Conservation (phyloP, 2,113 vertebrate species). For the Elaphurus davidianus region DNA sequence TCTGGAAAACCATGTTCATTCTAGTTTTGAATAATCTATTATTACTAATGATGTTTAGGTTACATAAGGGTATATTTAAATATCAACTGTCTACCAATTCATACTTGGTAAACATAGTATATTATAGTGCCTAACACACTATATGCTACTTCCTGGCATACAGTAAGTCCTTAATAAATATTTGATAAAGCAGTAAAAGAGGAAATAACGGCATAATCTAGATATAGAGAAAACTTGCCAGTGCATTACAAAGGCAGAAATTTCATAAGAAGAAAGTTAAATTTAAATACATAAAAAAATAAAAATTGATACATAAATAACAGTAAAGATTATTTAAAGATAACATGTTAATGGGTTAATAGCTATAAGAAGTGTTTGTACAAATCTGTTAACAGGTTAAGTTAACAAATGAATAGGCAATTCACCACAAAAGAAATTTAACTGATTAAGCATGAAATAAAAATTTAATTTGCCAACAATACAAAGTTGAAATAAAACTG, state of each 20-base stretch:
- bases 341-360: neutral
- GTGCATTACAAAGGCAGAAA: neutral
- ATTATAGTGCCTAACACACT: neutral
- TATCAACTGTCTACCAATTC: neutral
- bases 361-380: neutral
- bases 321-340: neutral
- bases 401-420: neutral
- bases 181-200: neutral
- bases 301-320: neutral
- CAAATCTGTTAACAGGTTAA: neutral
- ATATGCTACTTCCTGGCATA: neutral
- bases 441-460: neutral
- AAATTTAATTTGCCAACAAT: neutral
- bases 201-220: neutral
- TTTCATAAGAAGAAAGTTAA: neutral
- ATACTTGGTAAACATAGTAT: neutral
- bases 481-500: conserved; percentile 1
- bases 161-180: neutral
- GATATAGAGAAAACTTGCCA: neutral
- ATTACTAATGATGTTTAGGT: neutral
- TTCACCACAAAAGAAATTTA: neutral
- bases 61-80: neutral
- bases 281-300: neutral
- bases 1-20: neutral
- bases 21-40: neutral